Percentiles rank a stretch among this genome's conserved stretches.
Evolutionary conservation across 2,888 invertebrate genomes (phyloP).

Genomic region (Allygus modestus): DNA sequence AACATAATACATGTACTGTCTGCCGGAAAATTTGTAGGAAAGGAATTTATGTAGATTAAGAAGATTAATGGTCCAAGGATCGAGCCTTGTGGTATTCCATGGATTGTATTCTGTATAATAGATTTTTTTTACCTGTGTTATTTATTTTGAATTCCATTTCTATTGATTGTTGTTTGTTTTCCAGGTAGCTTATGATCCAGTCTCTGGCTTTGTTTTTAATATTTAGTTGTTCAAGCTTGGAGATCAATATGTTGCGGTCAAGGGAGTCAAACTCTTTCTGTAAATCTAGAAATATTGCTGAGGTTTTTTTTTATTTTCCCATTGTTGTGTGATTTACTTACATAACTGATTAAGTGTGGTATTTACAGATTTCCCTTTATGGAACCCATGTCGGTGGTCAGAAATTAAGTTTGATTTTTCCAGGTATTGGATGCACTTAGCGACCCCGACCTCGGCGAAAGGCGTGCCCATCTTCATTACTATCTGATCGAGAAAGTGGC

Average conservation of each 20-base stretch:
- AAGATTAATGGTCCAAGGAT: neutral
- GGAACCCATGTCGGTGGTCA: too few relatives aligned
- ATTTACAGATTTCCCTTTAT: too few relatives aligned
- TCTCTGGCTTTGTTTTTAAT: neutral
- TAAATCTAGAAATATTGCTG: neutral
- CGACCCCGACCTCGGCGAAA: conserved; percentile 40
- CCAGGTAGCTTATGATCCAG: neutral
- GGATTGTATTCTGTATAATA: neutral
- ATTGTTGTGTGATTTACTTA: too few relatives aligned
- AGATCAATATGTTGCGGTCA: neutral
- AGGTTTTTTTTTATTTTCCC: too few relatives aligned
- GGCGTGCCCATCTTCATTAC: conserved; percentile 44
- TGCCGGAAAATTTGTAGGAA: neutral
- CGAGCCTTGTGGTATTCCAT: neutral
- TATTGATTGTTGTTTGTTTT: neutral
- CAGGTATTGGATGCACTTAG: neutral
- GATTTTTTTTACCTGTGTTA: neutral
- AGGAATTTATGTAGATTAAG: neutral
- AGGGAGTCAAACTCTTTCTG: neutral
- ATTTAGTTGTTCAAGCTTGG: too few relatives aligned
- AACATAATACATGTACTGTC: neutral
- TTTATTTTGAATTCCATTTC: too few relatives aligned
- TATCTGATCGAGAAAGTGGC: conserved; percentile 51
- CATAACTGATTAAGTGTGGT: too few relatives aligned
- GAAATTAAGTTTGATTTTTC: too few relatives aligned